Evolutionary conservation across 1,140 invertebrate species (phyloP), one percentile per base, ranked within the genome.

Genomic region (Euglossa dilemma): DNA sequence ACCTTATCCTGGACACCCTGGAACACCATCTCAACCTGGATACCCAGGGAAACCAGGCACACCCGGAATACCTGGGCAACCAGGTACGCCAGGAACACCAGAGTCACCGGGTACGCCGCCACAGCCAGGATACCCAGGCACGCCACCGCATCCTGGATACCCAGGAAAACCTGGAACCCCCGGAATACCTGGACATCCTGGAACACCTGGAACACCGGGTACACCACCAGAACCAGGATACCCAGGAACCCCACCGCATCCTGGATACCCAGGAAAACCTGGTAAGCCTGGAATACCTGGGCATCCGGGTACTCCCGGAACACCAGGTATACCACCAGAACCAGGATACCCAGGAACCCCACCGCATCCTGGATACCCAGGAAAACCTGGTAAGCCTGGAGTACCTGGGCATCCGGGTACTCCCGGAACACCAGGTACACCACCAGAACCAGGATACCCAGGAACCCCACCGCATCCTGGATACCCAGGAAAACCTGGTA

Each of bases 221-320:
- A 75, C 83, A 87, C 36, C 95, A 90, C 80, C 89, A 90, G 78
- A 95, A 92, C 52, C 93, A 0, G 72, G 80, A 4, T 7, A 77
- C 36, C 78, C 80, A 0, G 80, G 61, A 6, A 72, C 56, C 1
- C 36, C 36, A 36, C 36, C 36, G 36, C 36, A 36, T 4, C 36
- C 36, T 2, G 36, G 36, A 2, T 36, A 36, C 80, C 77, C n/a
- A n/a, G n/a, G n/a, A n/a, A n/a, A n/a, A n/a, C n/a, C n/a, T n/a
- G n/a, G n/a, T n/a, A n/a, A n/a, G n/a, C n/a, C n/a, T n/a, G n/a
- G n/a, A n/a, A n/a, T n/a, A n/a, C n/a, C n/a, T n/a, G n/a, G n/a
- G n/a, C n/a, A n/a, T n/a, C n/a, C 91, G 1, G 87, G 66, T 52
- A 71, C 72, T 2, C 59, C 25, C 0, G 4, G 1, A 2, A 1